phyloP scores from a whole-genome alignment of 2,113 vertebrate genomes.

The Corythaeola cristata region DNA sequence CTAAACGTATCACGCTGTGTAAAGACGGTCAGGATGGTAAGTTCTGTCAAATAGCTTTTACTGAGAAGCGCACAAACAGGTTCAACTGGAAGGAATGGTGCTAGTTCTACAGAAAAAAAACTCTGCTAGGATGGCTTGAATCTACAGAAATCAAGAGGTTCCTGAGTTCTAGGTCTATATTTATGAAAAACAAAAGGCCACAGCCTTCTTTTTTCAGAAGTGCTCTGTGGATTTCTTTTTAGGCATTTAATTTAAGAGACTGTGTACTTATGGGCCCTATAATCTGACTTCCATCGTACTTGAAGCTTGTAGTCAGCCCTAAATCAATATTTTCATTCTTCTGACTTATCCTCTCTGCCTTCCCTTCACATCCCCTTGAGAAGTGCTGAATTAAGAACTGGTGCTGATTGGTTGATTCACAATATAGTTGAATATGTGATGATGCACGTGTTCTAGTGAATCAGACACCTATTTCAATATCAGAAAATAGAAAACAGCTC shows the following conservation, averaged over 20 bases:
- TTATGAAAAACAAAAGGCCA: neutral
- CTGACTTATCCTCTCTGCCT: neutral
- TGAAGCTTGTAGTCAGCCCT: neutral
- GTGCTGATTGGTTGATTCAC: neutral
- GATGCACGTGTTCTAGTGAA: neutral
- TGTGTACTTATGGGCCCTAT: neutral
- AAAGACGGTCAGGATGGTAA: neutral
- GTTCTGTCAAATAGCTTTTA: neutral
- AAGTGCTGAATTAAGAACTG: neutral
- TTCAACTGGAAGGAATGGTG: neutral
- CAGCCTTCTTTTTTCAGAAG: neutral
- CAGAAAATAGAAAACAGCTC: conserved; percentile 3
- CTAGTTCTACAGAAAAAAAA: neutral
- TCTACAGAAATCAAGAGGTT: neutral
- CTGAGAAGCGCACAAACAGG: neutral
- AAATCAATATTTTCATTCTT: neutral
- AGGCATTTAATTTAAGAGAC: neutral
- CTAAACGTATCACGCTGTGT: neutral
- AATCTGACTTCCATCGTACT: neutral
- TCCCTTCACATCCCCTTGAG: neutral
- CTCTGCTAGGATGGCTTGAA: neutral
- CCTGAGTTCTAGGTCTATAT: neutral
- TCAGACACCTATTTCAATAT: neutral
- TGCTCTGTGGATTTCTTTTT: neutral
- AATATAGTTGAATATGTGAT: neutral